Evolutionary conservation across 2,888 invertebrate species (phyloP), one percentile per base, ranked within the genome.

Genomic region (Drosophila mayaguana): DNA sequence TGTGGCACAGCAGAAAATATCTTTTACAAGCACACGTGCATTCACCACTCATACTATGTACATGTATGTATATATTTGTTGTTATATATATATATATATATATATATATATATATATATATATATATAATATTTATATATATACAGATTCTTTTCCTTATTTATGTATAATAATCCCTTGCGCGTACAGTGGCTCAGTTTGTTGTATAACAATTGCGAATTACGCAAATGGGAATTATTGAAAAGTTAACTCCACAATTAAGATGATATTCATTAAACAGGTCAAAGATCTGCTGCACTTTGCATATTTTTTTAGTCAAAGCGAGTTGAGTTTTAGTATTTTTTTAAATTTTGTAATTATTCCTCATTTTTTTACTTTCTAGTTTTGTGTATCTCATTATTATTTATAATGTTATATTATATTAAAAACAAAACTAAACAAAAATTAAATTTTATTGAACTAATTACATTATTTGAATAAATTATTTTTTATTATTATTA

Each of bases 1-100:
- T 69, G 63, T 65, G 56, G 48, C 60, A 61, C 45, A 40, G 20
- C 64, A 53, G 53, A 62, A 72, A 77, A 66, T 70, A 74, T 64
- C 61, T 40, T 63, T 48, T 48, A 48, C 48, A 48, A 32, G 28
- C 48, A 18, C 48, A 48, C 48, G 32, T 48, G 48, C 28, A 32
- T n/a, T 22, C 25, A 55, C 48, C 38, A 25, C 22, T 22, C 28
- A 16, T 3, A 45, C 22, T n/a, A 46, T 28, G 8, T 28, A 25
- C 25, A 8, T 28, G 8, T 7, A 8, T 28, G 8, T 7, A 28
- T 32, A 72, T 55, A 38, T 38, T 12, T 20, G 43, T 20, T 43
- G 20, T 12, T 12, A 43, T 22, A 51, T 25, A 72, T 55, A 54
- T 22, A 20, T 12, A 43, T 22, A 51, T 25, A 72, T 55, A 54